phyloP scores from a whole-genome alignment of 1,140 invertebrate species.

The Choristoneura fumiferana region DNA sequence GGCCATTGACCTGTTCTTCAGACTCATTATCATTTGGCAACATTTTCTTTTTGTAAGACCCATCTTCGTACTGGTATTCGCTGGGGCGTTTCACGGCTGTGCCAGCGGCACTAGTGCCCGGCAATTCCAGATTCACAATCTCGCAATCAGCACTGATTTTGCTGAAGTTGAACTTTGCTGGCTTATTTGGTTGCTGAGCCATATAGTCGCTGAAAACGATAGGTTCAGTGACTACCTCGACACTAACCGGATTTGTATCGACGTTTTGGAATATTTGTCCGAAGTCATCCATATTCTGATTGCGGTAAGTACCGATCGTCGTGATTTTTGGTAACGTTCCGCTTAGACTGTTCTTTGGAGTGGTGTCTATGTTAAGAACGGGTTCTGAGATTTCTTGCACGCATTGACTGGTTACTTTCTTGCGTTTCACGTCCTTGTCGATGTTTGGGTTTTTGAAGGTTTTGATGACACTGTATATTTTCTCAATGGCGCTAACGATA shows the following conservation, averaged over 20 bases:
- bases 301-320: not conserved
- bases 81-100: conserved; percentile 19
- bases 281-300: not conserved
- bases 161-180: not conserved
- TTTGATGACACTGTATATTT: conserved; percentile 57
- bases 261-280: conserved; percentile 15
- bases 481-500: conserved; percentile 76
- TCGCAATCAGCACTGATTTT: not conserved
- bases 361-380: not conserved
- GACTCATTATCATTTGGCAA: not conserved
- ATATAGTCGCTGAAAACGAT: not conserved
- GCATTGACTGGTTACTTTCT: not conserved
- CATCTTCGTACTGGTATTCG: not conserved
- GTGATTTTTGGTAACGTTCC: not conserved
- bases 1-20: not conserved
- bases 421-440: not conserved
- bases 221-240: not conserved
- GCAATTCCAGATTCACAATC: not conserved
- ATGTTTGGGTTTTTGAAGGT: conserved; percentile 18
- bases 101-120: not conserved
- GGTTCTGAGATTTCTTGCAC: not conserved
- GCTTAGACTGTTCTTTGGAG: not conserved
- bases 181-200: not conserved
- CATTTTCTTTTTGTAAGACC: conserved; percentile 15
- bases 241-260: not conserved